These are phyloP conservation scores for Venustaconcha ellipsiformis DNA, from an alignment of 1,140 invertebrate genomes.

Conservation along the genomic window DNA sequence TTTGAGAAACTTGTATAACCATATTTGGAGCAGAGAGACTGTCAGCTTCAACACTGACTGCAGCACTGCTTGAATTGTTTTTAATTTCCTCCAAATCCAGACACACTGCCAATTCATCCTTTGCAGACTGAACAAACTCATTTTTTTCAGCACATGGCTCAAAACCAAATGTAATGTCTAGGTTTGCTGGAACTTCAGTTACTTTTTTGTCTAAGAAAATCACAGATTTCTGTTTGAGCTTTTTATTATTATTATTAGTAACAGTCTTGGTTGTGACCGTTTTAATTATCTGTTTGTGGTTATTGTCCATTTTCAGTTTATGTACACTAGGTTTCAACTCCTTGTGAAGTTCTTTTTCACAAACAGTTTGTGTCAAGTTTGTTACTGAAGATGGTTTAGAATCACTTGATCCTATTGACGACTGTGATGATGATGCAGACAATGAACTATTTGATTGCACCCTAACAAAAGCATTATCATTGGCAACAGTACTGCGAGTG, in stretches of 20 bases:
- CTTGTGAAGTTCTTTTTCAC: conserved; percentile 18
- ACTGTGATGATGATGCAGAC: neutral
- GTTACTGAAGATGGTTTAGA: conserved; percentile 20
- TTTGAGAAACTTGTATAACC: conserved; percentile 18
- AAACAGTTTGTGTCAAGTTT: conserved; percentile 18
- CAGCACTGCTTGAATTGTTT: conserved; percentile 4
- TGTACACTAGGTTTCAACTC: conserved; percentile 29
- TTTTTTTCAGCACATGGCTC: conserved; percentile 26
- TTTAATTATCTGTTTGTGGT: neutral
- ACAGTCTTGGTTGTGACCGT: conserved; percentile 11
- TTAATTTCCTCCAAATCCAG: conserved; percentile 9
- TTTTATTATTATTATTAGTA: conserved; percentile 20
- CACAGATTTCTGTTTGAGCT: conserved; percentile 45
- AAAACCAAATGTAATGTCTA: conserved; percentile 56
- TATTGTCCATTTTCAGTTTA: conserved; percentile 26
- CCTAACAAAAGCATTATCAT: neutral
- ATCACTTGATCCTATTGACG: neutral
- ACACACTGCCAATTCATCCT: neutral
- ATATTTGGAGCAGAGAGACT: conserved; percentile 14
- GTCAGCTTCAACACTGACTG: conserved; percentile 9
- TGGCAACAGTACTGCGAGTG: neutral
- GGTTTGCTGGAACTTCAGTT: conserved; percentile 34
- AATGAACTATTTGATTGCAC: conserved; percentile 8
- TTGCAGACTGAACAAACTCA: conserved; percentile 5
- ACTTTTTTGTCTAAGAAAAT: conserved; percentile 54